Evolutionary conservation across 2,797 vertebrate species (phyloP), one percentile per base, ranked within the genome.

Genomic region (Eulemur albifrons): DNA sequence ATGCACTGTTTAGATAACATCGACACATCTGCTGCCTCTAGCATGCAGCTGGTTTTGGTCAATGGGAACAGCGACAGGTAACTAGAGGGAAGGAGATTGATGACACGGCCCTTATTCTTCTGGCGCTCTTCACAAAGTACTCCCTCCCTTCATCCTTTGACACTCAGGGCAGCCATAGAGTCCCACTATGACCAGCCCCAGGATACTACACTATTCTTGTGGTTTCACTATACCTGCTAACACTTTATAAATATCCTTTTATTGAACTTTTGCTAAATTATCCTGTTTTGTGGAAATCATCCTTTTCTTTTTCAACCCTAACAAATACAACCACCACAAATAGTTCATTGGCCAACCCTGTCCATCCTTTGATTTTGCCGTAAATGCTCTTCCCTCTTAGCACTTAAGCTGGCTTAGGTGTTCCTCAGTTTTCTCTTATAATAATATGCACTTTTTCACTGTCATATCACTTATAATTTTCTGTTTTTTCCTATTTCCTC

Each of bases 21-120:
- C 18, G 38, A 38, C 2, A 45, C 0, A 5, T 27, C 25, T 52
- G 2, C 1, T 7, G 2, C 7, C 2, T 48, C 12, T 54, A 63
- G 25, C 40, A 32, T 11, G 18, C 12, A 70, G 14, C 2, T n/a
- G 18, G 18, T 17, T 25, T 70, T 88, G 57, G 40, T 38, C 92
- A 93, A 1, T 38, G 50, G 67, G 3, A 75, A 4, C 5, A 92
- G 17, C 30, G 7, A 4, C 54, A 45, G 12, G 30, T 21, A 38
- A 61, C 15, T 38, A 20, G 15, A 63, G 15, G 27, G 43, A 7
- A 38, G 1, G 27, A 87, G 12, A 61, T 0, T 73, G 18, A 83
- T 35, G 9, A 23, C 1, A 18, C 14, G 12, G 6, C 0, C 5
- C 32, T 79, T 86, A 30, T 43, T 43, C 40, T 21, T 84, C 43